Conservation (phyloP, 2,888 invertebrate species). For the Melipona beecheii region DNA sequence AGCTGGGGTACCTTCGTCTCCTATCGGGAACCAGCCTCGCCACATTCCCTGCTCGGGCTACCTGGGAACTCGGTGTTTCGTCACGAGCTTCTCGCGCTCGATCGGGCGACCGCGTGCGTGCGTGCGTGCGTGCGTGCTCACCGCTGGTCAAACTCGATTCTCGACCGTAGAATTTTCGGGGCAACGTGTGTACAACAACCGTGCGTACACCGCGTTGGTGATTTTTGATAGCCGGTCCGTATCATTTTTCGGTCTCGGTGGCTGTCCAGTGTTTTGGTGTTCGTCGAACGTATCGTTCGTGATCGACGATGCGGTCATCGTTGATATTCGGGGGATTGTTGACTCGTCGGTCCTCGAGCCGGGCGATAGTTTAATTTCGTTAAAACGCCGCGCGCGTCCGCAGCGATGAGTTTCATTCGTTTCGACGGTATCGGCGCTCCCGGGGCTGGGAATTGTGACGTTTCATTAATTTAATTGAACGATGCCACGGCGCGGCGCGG, state of each 20-base stretch:
- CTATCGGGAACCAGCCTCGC: constrained; percentile 55
- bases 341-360: background rate
- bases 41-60: constrained; percentile 56
- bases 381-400: constrained; percentile 15
- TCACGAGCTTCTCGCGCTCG: constrained; percentile 35
- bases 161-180: constrained; percentile 8
- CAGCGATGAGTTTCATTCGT: constrained; percentile 5
- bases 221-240: background rate
- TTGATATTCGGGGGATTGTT: background rate
- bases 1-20: constrained; percentile 48
- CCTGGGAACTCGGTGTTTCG: constrained; percentile 49
- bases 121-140: background rate
- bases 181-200: background rate
- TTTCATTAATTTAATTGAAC: constrained; percentile 57
- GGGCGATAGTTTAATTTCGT: constrained; percentile 47
- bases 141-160: constrained; percentile 30
- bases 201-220: background rate
- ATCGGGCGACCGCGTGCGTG: background rate
- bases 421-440: background rate
- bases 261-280: background rate
- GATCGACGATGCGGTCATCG: background rate
- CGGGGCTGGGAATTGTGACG: constrained; percentile 38
- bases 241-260: background rate
- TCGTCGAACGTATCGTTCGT: background rate
- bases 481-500: too few species aligned